phyloP scores from a whole-genome alignment of 2,888 invertebrate species.

The Oxystoma pomonae region DNA sequence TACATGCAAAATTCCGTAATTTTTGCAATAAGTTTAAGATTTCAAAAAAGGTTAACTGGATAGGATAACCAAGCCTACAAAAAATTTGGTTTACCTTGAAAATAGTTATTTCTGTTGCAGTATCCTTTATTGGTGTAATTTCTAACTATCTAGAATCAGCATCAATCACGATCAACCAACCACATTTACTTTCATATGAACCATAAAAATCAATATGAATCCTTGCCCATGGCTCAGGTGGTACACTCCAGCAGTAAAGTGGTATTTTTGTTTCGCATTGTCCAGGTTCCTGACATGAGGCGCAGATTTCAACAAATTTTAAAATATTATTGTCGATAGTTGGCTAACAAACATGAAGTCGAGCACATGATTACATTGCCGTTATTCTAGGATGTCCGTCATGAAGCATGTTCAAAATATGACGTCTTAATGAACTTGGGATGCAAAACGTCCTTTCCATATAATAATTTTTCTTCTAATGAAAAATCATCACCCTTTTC shows the following conservation, averaged over 20 bases:
- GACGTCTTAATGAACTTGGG: not conserved
- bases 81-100: constrained; percentile 19
- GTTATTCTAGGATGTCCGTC: no score
- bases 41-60: constrained; percentile 31
- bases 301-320: no score
- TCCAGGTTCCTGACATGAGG: constrained; percentile 20
- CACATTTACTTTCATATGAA: constrained; percentile 29
- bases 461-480: constrained; percentile 17
- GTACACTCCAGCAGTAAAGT: constrained; percentile 20
- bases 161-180: constrained; percentile 26
- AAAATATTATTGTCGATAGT: constrained; percentile 20
- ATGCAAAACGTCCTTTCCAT: constrained; percentile 13
- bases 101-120: not conserved
- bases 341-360: constrained; percentile 30
- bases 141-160: constrained; percentile 19
- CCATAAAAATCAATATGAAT: constrained; percentile 24
- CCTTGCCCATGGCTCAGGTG: constrained; percentile 24
- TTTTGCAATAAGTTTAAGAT: constrained; percentile 20
- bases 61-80: constrained; percentile 30
- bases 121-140: no score
- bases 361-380: no score
- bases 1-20: constrained; percentile 17
- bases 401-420: constrained; percentile 18
- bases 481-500: no score
- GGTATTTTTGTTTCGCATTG: constrained; percentile 15